A percentile compares a stretch with the other conserved stretches of the same genome.
Evolutionary conservation across 2,888 invertebrate species (phyloP).

Genomic region (Phalangium opilio): DNA sequence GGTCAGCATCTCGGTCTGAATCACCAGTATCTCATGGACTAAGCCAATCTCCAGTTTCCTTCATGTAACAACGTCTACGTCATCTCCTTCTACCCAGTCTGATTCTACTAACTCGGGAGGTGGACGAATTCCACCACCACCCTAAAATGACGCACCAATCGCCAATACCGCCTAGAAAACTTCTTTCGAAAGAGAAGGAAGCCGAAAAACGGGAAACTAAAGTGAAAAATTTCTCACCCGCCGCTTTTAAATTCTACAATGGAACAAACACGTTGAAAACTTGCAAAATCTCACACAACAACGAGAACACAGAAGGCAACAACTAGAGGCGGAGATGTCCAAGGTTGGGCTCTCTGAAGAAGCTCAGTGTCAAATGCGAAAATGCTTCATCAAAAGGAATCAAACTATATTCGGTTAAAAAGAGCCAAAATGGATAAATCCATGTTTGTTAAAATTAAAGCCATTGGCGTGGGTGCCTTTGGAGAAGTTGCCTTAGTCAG

Average conservation of each 20-base stretch:
- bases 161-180: slow-evolving; percentile 82
- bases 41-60: slow-evolving; percentile 31
- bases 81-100: slow-evolving; percentile 31
- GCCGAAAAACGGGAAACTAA: slow-evolving; percentile 80
- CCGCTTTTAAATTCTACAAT: slow-evolving; percentile 96
- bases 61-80: slow-evolving; percentile 26
- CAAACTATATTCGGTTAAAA: slow-evolving; percentile 89
- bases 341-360: slow-evolving; percentile 41
- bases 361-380: slow-evolving; percentile 54
- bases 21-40: slow-evolving; percentile 28
- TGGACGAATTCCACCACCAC: slow-evolving; percentile 32
- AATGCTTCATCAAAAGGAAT: slow-evolving; percentile 95
- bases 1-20: slow-evolving; percentile 25
- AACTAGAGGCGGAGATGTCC: slow-evolving; percentile 92
- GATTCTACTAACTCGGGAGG: slow-evolving; percentile 12
- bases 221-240: slow-evolving; percentile 73
- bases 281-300: slow-evolving; percentile 89
- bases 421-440: slow-evolving; percentile 97
- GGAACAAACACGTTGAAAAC: slow-evolving; percentile 98
- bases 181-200: slow-evolving; percentile 73
- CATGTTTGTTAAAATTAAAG: slow-evolving; percentile 81
- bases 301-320: slow-evolving; percentile 67
- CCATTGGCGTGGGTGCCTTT: slow-evolving; percentile 94
- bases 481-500: slow-evolving; percentile 91
- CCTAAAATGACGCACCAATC: slow-evolving; percentile 79